phyloP scores from a whole-genome alignment of 2,888 invertebrate species.

The Apotomis capreana region DNA sequence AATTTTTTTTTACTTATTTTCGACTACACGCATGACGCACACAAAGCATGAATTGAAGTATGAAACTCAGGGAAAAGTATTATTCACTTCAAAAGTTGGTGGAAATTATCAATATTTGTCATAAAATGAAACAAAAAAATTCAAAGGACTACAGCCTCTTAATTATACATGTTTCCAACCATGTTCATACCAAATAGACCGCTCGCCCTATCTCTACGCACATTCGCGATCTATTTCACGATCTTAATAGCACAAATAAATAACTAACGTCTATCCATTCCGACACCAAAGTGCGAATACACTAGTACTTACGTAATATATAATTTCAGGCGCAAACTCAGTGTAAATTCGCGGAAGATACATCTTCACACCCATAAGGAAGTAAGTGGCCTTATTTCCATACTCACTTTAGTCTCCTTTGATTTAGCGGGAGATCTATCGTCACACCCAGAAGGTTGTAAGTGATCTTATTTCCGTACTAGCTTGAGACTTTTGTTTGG shows the following conservation, averaged over 20 bases:
- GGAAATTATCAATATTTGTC: too few species aligned
- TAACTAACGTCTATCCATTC: slow-evolving; percentile 1
- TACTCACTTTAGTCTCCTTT: neutral
- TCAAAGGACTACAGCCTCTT: too few species aligned
- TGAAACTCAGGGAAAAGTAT: too few species aligned
- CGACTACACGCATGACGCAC: too few species aligned
- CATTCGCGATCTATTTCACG: neutral
- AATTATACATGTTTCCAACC: neutral
- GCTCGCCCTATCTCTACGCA: neutral
- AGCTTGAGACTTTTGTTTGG: too few species aligned
- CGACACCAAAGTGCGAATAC: slow-evolving; percentile 11
- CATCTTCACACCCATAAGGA: neutral
- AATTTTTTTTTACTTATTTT: too few species aligned
- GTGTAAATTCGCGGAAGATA: neutral
- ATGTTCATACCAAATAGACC: neutral
- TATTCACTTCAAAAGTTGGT: too few species aligned
- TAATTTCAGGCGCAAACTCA: slow-evolving; percentile 14
- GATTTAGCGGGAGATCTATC: neutral
- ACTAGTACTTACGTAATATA: slow-evolving; percentile 11
- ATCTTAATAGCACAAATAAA: slow-evolving; percentile 3
- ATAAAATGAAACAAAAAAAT: too few species aligned
- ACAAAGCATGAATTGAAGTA: too few species aligned
- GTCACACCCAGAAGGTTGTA: too few species aligned
- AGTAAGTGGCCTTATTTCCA: neutral
- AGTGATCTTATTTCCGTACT: too few species aligned